Conservation (phyloP, 2,113 vertebrate genomes). For the Pangasianodon gigas region DNA sequence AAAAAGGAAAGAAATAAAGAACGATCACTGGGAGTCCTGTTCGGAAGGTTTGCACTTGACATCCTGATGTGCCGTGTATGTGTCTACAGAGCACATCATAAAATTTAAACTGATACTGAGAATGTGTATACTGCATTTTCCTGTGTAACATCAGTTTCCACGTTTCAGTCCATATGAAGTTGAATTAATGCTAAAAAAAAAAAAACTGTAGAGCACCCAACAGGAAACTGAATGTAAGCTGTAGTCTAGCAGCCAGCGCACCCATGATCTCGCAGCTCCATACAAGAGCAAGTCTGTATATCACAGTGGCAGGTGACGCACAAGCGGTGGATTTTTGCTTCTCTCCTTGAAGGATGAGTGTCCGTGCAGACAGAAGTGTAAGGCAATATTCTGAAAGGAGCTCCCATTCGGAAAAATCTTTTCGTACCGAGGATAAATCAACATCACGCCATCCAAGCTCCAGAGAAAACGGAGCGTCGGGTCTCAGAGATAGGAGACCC, state of each 20-base stretch:
- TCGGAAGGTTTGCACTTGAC: conserved; percentile 64
- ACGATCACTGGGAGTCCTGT: conserved; percentile 62
- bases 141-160: conserved; percentile 23
- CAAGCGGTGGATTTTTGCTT: conserved; percentile 9
- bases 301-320: conserved; percentile 46
- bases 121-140: conserved; percentile 24
- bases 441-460: conserved; percentile 52
- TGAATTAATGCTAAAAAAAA: conserved; percentile 13
- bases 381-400: conserved; percentile 70
- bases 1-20: conserved; percentile 48
- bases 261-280: conserved; percentile 3
- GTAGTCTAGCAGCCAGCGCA: conserved; percentile 4
- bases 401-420: conserved; percentile 61
- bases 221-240: not conserved
- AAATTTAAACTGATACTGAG: not conserved
- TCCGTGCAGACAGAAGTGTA: conserved; percentile 59
- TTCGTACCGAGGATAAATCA: conserved; percentile 58
- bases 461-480: conserved; percentile 54
- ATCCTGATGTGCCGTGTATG: conserved; percentile 42
- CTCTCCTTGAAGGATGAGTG: not conserved
- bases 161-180: not conserved
- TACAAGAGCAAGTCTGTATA: conserved; percentile 2
- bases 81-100: not conserved
- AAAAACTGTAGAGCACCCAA: conserved; percentile 9
- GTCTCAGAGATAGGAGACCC: conserved; percentile 56